Evolutionary conservation across 2,888 invertebrate species (phyloP), one percentile per base, ranked within the genome.

Genomic region (Epinotia brunnichana): DNA sequence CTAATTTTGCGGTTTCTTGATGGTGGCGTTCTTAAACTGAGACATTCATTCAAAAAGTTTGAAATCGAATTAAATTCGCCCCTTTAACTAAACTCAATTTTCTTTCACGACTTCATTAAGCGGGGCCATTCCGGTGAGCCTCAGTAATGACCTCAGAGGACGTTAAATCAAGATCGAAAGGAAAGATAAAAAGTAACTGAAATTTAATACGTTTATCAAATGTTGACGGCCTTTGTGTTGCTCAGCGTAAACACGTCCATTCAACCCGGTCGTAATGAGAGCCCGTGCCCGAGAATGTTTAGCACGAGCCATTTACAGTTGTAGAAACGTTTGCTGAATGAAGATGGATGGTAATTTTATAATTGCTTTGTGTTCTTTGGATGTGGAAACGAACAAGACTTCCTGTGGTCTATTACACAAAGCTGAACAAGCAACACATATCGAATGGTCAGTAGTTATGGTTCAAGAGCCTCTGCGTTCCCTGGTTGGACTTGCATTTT

Each of bases 71-170:
- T 91, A 91, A 91, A 91, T 90, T 90, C 91, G 90, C 90, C 91
- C 91, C 90, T 92, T 92, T 91, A 89, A 90, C 90, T 90, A 90
- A 90, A 91, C 91, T 91, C 91, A 89, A 91, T 92, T 91, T 91
- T 91, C 91, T 89, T 91, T 90, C 89, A 90, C 88, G 92, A 91
- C 89, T 91, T 92, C 92, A 91, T 92, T 92, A 92, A 89, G 89
- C 88, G 89, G 84, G 87, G 86, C 90, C 87, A 90, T 91, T 90
- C 88, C 90, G 89, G 89, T 90, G 89, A 90, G 90, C 90, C 90
- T 88, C 89, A 86, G 90, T 91, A 91, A 92, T 90, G 90, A 91
- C 90, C 91, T 90, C 89, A 88, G 90, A 90, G 87, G 87, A 89
- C 91, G 89, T 90, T 91, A 91, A 92, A 92, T 92, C 91, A 90